These are phyloP conservation scores for Suricata suricatta DNA, from an alignment of 2,113 vertebrate genomes.

Conservation along the genomic window DNA sequence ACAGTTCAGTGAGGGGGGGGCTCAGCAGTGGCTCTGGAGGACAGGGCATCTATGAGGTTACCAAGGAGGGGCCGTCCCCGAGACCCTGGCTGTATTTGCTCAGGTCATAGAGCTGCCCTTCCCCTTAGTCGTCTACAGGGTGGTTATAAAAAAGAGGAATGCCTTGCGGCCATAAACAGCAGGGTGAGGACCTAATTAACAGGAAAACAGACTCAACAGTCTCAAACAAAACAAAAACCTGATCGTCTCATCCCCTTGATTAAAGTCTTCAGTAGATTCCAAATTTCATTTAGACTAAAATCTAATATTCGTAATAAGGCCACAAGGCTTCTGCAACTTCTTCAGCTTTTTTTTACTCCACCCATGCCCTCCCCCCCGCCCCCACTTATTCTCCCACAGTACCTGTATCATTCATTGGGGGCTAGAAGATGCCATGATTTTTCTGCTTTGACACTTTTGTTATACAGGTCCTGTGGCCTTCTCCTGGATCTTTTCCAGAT, in stretches of 20 bases:
- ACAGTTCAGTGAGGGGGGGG: neutral
- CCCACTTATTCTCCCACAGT: neutral
- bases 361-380: rapidly evolving
- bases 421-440: neutral
- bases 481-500: neutral
- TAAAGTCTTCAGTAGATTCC: neutral
- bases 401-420: neutral
- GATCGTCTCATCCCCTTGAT: neutral
- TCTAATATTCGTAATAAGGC: neutral
- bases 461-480: neutral
- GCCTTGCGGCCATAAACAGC: neutral
- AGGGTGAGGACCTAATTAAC: neutral
- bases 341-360: neutral
- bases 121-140: neutral
- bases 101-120: neutral
- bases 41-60: rapidly evolving
- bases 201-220: neutral
- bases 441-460: neutral
- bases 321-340: neutral
- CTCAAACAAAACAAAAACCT: neutral
- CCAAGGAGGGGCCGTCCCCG: neutral
- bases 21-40: too few relatives aligned
- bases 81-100: neutral
- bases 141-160: neutral
- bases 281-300: neutral